phyloP scores from a whole-genome alignment of 2,797 vertebrate species.

The Lutjanus argentimaculatus region DNA sequence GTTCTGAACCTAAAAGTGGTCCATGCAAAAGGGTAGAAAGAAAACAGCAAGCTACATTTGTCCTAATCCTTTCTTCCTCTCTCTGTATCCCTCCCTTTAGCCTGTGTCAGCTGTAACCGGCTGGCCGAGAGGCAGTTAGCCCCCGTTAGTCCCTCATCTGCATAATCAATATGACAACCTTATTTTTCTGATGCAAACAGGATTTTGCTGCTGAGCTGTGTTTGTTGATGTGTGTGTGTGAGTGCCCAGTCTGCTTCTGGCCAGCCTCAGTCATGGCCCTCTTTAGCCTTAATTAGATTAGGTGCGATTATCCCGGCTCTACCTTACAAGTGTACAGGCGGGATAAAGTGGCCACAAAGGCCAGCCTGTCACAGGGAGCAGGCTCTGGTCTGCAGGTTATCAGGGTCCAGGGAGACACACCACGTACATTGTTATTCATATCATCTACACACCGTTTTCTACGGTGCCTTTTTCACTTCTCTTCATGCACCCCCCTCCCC shows the following conservation, averaged over 20 bases:
- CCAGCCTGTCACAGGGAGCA: constrained; percentile 92
- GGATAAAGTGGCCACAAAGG: constrained; percentile 98
- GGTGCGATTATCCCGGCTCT: constrained; percentile 98
- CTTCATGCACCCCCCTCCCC: constrained; percentile 67
- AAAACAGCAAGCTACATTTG: constrained; percentile 84
- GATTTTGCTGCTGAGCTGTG: constrained; percentile 94
- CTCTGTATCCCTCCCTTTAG: constrained; percentile 79
- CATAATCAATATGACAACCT: constrained; percentile 99
- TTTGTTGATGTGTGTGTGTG: constrained; percentile 63
- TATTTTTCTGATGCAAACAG: constrained; percentile 98
- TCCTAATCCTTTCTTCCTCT: constrained; percentile 91
- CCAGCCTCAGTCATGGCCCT: constrained; percentile 98
- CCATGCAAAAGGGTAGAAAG: constrained; percentile 58
- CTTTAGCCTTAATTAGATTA: constrained; percentile 99
- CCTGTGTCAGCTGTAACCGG: constrained; percentile 90
- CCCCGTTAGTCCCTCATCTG: constrained; percentile 88
- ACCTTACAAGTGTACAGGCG: constrained; percentile 97
- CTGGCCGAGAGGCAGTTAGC: constrained; percentile 88
- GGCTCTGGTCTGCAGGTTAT: constrained; percentile 92
- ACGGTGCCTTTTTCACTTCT: constrained; percentile 79
- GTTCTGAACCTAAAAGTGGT: constrained; percentile 42
- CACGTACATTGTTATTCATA: constrained; percentile 96
- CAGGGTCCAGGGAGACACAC: constrained; percentile 88
- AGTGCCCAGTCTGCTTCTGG: constrained; percentile 85
- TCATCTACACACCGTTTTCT: constrained; percentile 89